A percentile compares a stretch with the other conserved stretches of the same genome.
Evolutionary conservation across 2,113 vertebrate species (phyloP).

Genomic region (Lasiurus borealis): DNA sequence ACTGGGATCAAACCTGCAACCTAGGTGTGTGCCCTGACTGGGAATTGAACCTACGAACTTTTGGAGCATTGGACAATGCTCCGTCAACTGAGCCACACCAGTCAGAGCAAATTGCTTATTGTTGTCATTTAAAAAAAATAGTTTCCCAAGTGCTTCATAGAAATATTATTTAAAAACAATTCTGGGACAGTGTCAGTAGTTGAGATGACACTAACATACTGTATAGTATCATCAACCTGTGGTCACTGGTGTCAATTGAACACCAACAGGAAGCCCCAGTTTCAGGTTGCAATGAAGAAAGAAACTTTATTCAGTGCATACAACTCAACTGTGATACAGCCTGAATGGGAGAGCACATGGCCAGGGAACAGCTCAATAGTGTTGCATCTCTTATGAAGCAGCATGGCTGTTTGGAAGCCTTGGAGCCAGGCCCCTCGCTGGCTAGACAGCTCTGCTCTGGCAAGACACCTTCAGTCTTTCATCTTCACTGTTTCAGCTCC

Average conservation of each 20-base stretch:
- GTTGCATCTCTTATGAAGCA: neutral
- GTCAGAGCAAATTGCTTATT: too few relatives aligned
- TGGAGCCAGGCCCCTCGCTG: neutral
- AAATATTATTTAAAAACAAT: neutral
- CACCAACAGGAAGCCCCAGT: neutral
- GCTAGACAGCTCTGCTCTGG: neutral
- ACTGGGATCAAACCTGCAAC: too few relatives aligned
- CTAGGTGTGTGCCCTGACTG: too few relatives aligned
- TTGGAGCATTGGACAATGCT: too few relatives aligned
- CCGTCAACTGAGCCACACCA: too few relatives aligned
- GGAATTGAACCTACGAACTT: neutral
- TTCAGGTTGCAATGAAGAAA: neutral
- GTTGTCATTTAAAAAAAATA: neutral
- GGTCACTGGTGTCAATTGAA: neutral
- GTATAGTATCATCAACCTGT: neutral
- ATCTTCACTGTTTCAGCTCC: neutral
- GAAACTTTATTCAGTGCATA: neutral
- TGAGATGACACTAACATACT: fast-evolving
- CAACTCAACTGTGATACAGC: neutral
- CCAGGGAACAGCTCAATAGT: neutral
- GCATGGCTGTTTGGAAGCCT: neutral
- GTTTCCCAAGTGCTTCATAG: neutral
- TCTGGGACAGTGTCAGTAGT: neutral
- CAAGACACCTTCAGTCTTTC: neutral
- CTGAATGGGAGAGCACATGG: neutral